Evolutionary conservation across 2,797 vertebrate species (phyloP).

Genomic region (Anabacerthia variegaticeps): DNA sequence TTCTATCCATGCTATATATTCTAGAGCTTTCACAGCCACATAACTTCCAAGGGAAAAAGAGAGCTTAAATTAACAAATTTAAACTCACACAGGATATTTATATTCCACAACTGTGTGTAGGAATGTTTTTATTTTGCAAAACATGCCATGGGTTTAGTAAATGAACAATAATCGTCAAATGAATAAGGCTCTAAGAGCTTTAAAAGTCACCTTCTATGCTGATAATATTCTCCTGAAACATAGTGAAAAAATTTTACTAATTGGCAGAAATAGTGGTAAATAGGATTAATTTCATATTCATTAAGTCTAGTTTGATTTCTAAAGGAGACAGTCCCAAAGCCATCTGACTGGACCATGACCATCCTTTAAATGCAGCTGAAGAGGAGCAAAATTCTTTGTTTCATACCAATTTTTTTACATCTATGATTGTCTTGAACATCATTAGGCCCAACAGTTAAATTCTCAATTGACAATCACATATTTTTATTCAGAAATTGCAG

Average conservation of each 20-base stretch:
- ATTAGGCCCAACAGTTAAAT: background rate
- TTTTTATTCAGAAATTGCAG: background rate
- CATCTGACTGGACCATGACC: background rate
- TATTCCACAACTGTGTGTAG: background rate
- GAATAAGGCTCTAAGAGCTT: background rate
- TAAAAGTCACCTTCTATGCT: background rate
- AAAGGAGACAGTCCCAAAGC: background rate
- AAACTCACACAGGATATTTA: background rate
- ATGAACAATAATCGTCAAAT: background rate
- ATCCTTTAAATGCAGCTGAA: background rate
- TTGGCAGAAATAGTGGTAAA: background rate
- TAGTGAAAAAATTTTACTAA: background rate
- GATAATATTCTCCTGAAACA: background rate
- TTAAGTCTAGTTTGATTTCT: background rate
- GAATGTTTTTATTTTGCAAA: background rate
- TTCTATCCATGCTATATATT: background rate
- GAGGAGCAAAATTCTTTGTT: background rate
- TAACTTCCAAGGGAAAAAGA: background rate
- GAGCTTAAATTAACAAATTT: background rate
- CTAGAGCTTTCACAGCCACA: background rate
- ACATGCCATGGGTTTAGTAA: background rate
- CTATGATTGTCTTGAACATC: background rate
- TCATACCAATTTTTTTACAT: background rate
- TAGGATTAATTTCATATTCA: background rate
- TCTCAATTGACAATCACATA: background rate